Conservation (phyloP, 2,797 vertebrate genomes). For the Phalanger gymnotis region DNA sequence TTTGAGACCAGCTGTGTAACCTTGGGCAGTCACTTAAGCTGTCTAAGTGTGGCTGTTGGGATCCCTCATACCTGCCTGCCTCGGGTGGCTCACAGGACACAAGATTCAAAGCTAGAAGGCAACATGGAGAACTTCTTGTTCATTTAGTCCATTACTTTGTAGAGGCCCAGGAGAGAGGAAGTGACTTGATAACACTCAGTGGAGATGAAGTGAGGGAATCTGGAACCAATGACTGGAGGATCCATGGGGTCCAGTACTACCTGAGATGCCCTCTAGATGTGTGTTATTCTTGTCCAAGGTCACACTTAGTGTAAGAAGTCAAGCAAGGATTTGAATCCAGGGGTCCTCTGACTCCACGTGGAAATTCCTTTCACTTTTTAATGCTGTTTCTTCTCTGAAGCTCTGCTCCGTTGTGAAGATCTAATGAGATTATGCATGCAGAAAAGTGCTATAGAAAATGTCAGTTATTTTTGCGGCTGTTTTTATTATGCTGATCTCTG, state of each 20-base stretch:
- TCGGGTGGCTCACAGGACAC: background rate
- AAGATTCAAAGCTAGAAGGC: background rate
- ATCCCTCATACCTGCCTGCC: background rate
- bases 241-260: background rate
- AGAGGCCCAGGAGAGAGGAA: background rate
- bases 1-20: background rate
- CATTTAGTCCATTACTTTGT: background rate
- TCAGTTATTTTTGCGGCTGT: background rate
- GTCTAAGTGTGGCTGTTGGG: background rate
- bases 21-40: background rate
- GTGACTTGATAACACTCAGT: background rate
- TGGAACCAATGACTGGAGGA: background rate
- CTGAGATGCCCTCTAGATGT: background rate
- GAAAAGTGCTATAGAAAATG: background rate
- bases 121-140: background rate
- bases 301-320: background rate
- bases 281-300: background rate
- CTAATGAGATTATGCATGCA: background rate
- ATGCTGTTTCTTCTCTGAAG: background rate
- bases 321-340: background rate
- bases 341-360: background rate
- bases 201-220: background rate
- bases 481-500: background rate
- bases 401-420: background rate
- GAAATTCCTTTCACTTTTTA: background rate